Evolutionary conservation across 1,140 invertebrate species (phyloP), one percentile per base, ranked within the genome.

Genomic region (Hermatobates lingyangjiaoensis): DNA sequence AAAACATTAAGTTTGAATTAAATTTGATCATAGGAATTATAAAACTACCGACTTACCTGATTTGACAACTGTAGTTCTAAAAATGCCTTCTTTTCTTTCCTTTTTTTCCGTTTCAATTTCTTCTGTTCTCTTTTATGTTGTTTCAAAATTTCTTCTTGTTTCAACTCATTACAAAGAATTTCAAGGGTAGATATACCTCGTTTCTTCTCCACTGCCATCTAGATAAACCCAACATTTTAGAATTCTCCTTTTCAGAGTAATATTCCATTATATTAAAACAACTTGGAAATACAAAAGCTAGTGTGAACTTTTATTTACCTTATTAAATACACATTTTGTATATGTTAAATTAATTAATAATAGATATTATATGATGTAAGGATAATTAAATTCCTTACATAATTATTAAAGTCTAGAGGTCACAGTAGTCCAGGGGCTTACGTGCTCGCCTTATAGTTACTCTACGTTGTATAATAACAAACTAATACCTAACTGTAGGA

Each of bases 121-220:
- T 90, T 87, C 59, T 85, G 80, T 68, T 91, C 86, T 59, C 81
- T 83, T 57, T 81, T 74, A 57, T 87, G 79, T 61, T 87, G 79
- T 60, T 87, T 83, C 0, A 77, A 76, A 54, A 80, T 72, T 68
- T 92, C 87, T 62, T 90, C 86, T 53, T 80, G 76, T 27, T 78
- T 79, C 45, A 90, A 71, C 68, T 89, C 83, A 55, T 85, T 76
- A 60, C 83, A 87, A 1, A 88, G 64, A 34, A 87, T 64, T 67
- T 89, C 83, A 52, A 90, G 67, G 62, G 92, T 87, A 7, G 86
- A 85, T 3, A 88, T 78, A 27, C 89, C 88, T 64, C 82, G 82
- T 64, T 91, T 92, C 10, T 75, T 73, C 67, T 93, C 88, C 27
- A 94, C 79, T 10, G 85, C 83, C 56, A 81, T 81, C 74, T 90